These are phyloP conservation scores for Acleris literana DNA, from an alignment of 2,888 invertebrate species.

Conservation along the genomic window DNA sequence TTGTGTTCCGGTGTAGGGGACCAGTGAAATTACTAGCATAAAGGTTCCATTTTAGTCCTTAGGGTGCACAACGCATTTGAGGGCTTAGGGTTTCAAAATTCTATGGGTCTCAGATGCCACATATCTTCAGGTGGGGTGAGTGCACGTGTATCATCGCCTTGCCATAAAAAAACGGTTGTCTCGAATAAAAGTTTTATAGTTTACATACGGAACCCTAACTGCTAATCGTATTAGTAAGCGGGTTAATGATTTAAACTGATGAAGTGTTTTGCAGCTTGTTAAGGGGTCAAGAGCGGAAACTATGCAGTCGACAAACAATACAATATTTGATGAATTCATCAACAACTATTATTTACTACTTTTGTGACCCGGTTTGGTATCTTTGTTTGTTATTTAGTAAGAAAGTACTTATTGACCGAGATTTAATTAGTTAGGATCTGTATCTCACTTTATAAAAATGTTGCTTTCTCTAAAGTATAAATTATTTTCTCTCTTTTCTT, in stretches of 20 bases:
- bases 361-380: not conserved
- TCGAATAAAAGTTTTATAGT: not conserved
- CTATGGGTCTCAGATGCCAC: no score
- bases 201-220: constrained; percentile 38
- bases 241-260: constrained; percentile 57
- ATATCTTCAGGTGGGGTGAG: no score
- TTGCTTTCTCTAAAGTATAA: no score
- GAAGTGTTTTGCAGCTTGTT: constrained; percentile 46
- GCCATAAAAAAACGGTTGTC: no score
- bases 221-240: constrained; percentile 65
- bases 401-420: not conserved
- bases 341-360: constrained; percentile 13
- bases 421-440: not conserved
- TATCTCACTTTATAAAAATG: no score
- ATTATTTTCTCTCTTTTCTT: no score
- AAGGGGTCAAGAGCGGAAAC: constrained; percentile 50
- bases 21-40: no score
- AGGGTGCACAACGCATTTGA: no score
- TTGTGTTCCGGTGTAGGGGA: no score
- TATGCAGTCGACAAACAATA: constrained; percentile 23
- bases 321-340: constrained; percentile 20
- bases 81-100: no score
- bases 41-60: no score
- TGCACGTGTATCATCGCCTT: no score
- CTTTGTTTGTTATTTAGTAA: constrained; percentile 1